phyloP scores from a whole-genome alignment of 2,888 invertebrate genomes.

The Leptarthrus brevirostris region DNA sequence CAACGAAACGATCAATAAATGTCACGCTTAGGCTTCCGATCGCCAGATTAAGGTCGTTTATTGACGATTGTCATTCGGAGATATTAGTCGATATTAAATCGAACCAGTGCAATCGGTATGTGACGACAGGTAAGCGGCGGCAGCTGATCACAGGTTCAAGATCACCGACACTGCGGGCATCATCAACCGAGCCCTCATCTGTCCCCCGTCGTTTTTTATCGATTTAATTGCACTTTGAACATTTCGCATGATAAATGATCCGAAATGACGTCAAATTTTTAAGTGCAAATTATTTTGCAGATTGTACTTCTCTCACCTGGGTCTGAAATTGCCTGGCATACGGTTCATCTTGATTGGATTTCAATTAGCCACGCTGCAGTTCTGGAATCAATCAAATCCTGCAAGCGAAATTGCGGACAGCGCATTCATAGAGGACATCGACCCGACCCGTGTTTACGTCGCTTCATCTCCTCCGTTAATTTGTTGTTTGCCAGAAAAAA shows the following conservation, averaged over 20 bases:
- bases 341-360: constrained; percentile 46
- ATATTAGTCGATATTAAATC: background rate
- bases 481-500: constrained; percentile 9
- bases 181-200: constrained; percentile 4
- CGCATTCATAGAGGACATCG: constrained; percentile 12
- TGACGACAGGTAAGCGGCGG: background rate
- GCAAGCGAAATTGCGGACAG: constrained; percentile 11
- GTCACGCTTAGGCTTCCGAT: constrained; percentile 46
- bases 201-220: background rate
- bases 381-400: constrained; percentile 37
- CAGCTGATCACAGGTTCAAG: background rate
- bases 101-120: background rate
- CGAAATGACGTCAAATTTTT: constrained; percentile 19
- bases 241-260: constrained; percentile 31
- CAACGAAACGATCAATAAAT: constrained; percentile 47
- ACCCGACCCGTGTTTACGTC: background rate
- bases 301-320: background rate
- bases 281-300: constrained; percentile 35
- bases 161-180: background rate
- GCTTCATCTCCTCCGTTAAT: background rate
- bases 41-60: constrained; percentile 22
- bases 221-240: constrained; percentile 8
- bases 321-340: constrained; percentile 16
- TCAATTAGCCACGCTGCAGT: constrained; percentile 46
- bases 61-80: constrained; percentile 9